Conservation (phyloP, 2,888 invertebrate genomes). For the Dolichopus griseipennis region DNA sequence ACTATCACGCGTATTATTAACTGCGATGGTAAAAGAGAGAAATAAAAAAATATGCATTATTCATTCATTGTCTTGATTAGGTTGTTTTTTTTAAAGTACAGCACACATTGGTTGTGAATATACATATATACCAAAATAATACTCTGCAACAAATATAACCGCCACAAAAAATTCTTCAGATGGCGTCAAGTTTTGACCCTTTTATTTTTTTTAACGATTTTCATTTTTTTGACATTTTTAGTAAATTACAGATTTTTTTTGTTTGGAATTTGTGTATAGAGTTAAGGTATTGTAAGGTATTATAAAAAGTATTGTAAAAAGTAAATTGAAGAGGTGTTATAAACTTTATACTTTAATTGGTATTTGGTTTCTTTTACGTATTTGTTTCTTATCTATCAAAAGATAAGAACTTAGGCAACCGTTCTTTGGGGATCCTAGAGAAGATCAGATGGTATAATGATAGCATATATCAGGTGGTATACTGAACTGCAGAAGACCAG, state of each 20-base stretch:
- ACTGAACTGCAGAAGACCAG: too few relatives aligned
- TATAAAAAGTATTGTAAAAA: not conserved
- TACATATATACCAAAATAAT: too few relatives aligned
- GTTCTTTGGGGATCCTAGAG: too few relatives aligned
- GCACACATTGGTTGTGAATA: not conserved
- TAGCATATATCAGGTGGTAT: too few relatives aligned
- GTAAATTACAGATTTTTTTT: not conserved
- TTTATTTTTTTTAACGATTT: not conserved
- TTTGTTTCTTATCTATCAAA: too few relatives aligned
- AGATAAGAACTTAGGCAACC: too few relatives aligned
- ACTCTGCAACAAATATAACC: not conserved
- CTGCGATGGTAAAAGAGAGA: too few relatives aligned
- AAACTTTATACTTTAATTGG: too few relatives aligned
- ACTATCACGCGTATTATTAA: not conserved
- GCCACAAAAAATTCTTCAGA: not conserved
- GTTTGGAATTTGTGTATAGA: too few relatives aligned
- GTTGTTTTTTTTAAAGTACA: not conserved
- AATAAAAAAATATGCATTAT: not conserved
- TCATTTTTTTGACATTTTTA: not conserved
- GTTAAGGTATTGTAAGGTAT: not conserved
- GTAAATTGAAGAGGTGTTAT: too few relatives aligned
- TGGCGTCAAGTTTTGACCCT: conserved; percentile 4
- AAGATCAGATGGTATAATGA: too few relatives aligned
- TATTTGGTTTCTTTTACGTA: too few relatives aligned
- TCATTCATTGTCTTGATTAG: not conserved